A percentile compares a stretch with the other conserved stretches of the same genome.
Conservation (phyloP, 1,140 invertebrate genomes). For the Frieseomelitta varia region DNA sequence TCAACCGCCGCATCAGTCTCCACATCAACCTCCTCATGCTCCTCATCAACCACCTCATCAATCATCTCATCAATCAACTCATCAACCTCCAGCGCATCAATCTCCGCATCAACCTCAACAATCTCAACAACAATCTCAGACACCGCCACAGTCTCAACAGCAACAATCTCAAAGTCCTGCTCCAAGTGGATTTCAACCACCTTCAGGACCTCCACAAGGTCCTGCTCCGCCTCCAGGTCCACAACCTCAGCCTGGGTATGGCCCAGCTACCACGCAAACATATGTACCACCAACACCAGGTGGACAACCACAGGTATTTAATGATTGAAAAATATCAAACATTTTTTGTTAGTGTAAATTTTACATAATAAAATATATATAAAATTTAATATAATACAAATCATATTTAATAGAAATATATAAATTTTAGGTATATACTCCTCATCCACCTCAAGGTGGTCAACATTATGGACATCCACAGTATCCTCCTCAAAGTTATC, state of each 20-base stretch:
- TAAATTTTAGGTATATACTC: constrained; percentile 72
- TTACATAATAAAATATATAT: not conserved
- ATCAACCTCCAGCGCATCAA: constrained; percentile 66
- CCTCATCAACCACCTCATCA: constrained; percentile 63
- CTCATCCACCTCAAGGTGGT: constrained; percentile 78
- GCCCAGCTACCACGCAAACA: constrained; percentile 79
- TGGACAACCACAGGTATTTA: constrained; percentile 74
- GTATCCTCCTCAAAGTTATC: constrained; percentile 80
- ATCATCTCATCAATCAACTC: constrained; percentile 68
- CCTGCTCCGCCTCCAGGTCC: constrained; percentile 74
- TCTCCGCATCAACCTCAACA: constrained; percentile 71
- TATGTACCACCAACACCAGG: constrained; percentile 78
- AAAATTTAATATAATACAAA: not conserved
- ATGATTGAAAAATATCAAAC: not conserved
- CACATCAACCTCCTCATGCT: constrained; percentile 66
- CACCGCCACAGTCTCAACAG: constrained; percentile 72
- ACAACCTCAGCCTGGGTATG: constrained; percentile 74
- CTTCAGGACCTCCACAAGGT: constrained; percentile 78
- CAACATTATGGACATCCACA: constrained; percentile 81
- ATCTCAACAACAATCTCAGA: constrained; percentile 75
- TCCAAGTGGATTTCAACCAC: constrained; percentile 79
- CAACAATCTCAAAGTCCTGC: constrained; percentile 79
- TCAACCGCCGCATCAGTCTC: constrained; percentile 69
- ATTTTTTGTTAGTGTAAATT: not conserved
- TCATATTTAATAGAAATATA: not conserved